Evolutionary conservation across 2,888 invertebrate species (phyloP), one percentile per base, ranked within the genome.

Genomic region (Calephelis perditalis): DNA sequence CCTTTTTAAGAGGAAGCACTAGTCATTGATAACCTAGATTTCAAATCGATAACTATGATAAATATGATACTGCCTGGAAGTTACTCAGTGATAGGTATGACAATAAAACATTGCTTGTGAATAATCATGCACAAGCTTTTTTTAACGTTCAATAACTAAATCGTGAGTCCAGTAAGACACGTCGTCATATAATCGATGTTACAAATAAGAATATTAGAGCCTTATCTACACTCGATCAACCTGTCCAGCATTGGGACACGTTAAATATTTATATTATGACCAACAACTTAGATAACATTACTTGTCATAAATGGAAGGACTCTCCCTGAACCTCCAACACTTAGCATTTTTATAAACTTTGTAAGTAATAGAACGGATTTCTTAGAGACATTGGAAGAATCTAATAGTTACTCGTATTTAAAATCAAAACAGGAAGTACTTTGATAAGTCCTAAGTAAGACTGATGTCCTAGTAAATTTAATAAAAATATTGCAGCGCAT

Each of bases 171-270:
- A n/a, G n/a, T n/a, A n/a, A n/a, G n/a, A n/a, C n/a, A n/a, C n/a
- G n/a, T n/a, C n/a, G n/a, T n/a, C n/a, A n/a, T n/a, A n/a, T n/a
- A n/a, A n/a, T n/a, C n/a, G n/a, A n/a, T n/a, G n/a, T n/a, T n/a
- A n/a, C n/a, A n/a, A n/a, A n/a, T n/a, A n/a, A n/a, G n/a, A n/a
- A n/a, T n/a, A n/a, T n/a, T n/a, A n/a, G 65, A 4, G 68, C 68
- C 1, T 36, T 67, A 12, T 59, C 60, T 46, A 62, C 66, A 35
- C 49, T 66, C 7, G 44, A 60, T 5, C 44, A 63, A 12, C 65
- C 64, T 7, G 61, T 61, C n/a, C 61, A 67, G 7, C 55, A 63
- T 12, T 67, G 64, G 64, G 65, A 67, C 43, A 56, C 61, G 2
- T 46, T 67, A 4, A 56, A 63, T 2, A 62, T 66, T 9, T 10